Evolutionary conservation across 2,113 vertebrate genomes (phyloP).

Genomic region (Tragulus kanchil): DNA sequence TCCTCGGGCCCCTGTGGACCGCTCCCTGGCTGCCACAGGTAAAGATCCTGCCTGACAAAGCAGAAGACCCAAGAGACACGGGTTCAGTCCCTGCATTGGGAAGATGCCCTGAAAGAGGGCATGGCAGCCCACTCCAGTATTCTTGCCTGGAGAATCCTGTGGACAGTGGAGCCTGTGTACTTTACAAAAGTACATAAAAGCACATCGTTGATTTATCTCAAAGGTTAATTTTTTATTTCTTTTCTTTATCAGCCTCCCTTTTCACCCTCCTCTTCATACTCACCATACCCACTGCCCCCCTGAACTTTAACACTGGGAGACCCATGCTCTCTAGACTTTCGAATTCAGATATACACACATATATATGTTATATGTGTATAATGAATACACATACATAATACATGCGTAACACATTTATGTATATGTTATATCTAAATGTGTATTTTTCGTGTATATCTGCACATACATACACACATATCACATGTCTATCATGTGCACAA

Average conservation of each 20-base stretch:
- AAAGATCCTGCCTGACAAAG: background rate
- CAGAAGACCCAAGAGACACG: background rate
- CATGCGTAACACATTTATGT: background rate
- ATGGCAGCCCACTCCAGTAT: background rate
- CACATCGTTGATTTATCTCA: no score
- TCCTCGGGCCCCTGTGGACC: no score
- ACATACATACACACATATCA: accelerated
- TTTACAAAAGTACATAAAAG: background rate
- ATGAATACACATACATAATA: background rate
- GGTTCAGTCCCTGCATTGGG: background rate
- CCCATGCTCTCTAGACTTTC: accelerated
- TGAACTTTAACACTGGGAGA: accelerated
- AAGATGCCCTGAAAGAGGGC: background rate
- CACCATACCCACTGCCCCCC: background rate
- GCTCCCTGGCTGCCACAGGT: no score
- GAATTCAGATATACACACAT: background rate
- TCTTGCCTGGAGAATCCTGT: background rate
- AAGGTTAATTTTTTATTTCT: background rate
- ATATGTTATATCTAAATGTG: background rate
- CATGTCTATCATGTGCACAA: accelerated
- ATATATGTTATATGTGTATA: background rate
- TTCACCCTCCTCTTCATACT: no score
- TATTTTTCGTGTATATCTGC: accelerated
- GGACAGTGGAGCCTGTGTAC: background rate
- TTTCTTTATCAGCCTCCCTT: accelerated